Evolutionary conservation across 2,888 invertebrate species (phyloP).

Genomic region (Apodemia mormo): DNA sequence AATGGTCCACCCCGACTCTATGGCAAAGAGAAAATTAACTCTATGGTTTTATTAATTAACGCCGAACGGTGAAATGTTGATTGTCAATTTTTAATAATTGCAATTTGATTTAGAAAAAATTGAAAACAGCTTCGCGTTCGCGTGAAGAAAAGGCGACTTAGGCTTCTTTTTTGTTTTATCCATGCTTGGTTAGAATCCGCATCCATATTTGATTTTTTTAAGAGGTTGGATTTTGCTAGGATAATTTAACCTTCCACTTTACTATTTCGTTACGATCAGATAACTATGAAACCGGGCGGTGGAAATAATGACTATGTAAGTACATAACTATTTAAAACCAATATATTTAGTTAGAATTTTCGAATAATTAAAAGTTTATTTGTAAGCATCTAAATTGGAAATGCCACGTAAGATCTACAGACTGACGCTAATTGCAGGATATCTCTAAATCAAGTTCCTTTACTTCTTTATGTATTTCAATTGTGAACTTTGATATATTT

Average conservation of each 20-base stretch:
- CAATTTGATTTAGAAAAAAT: too few relatives aligned
- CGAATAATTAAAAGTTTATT: background rate
- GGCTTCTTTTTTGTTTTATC: background rate
- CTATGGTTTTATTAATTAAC: too few relatives aligned
- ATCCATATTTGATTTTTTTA: background rate
- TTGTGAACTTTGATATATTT: too few relatives aligned
- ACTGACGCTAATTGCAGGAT: too few relatives aligned
- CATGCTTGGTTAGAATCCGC: background rate
- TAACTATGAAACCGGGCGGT: conserved; percentile 67
- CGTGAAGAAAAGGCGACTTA: too few relatives aligned
- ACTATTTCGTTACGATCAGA: background rate
- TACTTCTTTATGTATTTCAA: too few relatives aligned
- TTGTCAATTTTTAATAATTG: too few relatives aligned
- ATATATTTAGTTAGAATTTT: background rate
- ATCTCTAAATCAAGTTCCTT: too few relatives aligned
- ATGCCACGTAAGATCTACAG: background rate
- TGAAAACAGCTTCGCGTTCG: too few relatives aligned
- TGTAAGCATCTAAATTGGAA: background rate
- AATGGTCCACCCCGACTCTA: too few relatives aligned
- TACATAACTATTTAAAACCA: conserved; percentile 24
- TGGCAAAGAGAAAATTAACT: too few relatives aligned
- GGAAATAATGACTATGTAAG: conserved; percentile 72
- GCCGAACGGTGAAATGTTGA: too few relatives aligned
- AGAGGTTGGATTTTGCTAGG: background rate
- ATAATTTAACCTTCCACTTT: background rate